These are phyloP conservation scores for Himalopsyche phryganea DNA, from an alignment of 1,140 invertebrate genomes.

Conservation along the genomic window DNA sequence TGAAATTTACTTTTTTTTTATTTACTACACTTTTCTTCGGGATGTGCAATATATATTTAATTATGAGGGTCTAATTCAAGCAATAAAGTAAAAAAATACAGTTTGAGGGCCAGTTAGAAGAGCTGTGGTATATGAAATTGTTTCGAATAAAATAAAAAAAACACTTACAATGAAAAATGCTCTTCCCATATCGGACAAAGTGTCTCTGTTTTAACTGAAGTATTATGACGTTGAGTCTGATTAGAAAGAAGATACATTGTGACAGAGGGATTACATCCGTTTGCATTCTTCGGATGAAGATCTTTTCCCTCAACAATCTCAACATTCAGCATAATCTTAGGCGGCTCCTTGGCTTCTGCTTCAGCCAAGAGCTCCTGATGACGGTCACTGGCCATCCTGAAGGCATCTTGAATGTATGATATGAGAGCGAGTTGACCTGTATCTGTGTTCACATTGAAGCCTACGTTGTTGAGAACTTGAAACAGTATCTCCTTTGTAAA, in stretches of 20 bases:
- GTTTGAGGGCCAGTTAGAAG: no score
- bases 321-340: conserved; percentile 80
- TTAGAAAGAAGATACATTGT: conserved; percentile 67
- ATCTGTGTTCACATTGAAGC: conserved; percentile 56
- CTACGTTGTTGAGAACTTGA: conserved; percentile 80
- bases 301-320: conserved; percentile 84
- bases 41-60: no score
- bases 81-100: no score
- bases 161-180: conserved; percentile 83
- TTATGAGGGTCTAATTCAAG: no score
- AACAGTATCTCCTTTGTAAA: conserved; percentile 82
- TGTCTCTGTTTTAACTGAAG: conserved; percentile 78
- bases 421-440: conserved; percentile 62
- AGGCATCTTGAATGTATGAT: conserved; percentile 74
- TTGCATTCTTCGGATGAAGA: conserved; percentile 82
- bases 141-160: no score
- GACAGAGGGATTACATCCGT: conserved; percentile 89
- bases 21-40: no score
- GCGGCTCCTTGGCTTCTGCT: conserved; percentile 67
- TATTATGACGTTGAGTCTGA: conserved; percentile 66
- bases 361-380: conserved; percentile 59
- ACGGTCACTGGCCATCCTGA: conserved; percentile 65
- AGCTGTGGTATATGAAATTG: neutral
- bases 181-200: conserved; percentile 89
- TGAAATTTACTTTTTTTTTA: no score